Conservation (phyloP, 2,113 vertebrate species). For the Chloroceryle aenea region DNA sequence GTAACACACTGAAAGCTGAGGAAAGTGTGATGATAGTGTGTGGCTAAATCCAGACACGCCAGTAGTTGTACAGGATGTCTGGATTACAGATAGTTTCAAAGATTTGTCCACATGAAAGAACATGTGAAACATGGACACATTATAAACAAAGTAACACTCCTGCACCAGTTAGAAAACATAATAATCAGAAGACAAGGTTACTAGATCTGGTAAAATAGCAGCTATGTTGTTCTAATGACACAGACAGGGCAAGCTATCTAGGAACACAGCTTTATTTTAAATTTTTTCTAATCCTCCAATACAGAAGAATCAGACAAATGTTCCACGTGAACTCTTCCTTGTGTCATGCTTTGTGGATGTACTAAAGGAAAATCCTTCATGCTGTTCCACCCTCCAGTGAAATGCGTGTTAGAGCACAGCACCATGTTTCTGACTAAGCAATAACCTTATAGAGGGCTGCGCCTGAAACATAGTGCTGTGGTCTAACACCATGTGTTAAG, state of each 20-base stretch:
- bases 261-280: background rate
- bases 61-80: background rate
- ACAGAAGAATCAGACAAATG: background rate
- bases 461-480: accelerated
- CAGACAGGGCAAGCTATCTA: background rate
- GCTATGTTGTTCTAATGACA: background rate
- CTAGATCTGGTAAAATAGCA: background rate
- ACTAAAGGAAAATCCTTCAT: background rate
- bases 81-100: background rate
- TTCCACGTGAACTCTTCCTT: background rate
- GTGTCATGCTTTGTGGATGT: background rate
- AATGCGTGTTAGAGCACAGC: background rate
- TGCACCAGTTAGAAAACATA: background rate
- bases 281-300: background rate
- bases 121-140: background rate
- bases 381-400: background rate
- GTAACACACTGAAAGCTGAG: background rate
- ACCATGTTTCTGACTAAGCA: background rate
- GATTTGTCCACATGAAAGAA: background rate
- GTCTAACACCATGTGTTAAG: background rate
- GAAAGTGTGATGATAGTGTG: background rate
- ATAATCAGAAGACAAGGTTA: background rate
- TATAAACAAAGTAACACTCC: background rate
- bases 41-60: background rate
- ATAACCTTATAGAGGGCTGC: background rate